Evolutionary conservation across 2,888 invertebrate genomes (phyloP), one percentile per base, ranked within the genome.

Genomic region (Eupelmus urozonus): DNA sequence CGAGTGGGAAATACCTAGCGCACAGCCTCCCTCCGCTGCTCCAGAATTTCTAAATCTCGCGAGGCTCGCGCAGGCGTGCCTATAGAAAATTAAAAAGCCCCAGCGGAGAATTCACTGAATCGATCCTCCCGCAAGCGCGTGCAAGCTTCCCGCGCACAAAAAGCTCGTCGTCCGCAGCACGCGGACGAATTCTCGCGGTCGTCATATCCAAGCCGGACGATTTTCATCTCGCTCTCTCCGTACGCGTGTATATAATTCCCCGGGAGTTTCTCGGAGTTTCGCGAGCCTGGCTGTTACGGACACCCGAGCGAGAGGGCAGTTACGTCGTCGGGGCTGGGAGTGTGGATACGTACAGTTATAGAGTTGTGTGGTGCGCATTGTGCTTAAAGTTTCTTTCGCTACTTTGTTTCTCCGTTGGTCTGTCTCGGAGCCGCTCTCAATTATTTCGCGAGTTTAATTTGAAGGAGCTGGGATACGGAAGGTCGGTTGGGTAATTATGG

Each of bases 311-410:
- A 45, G 13, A 45, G 62, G n/a, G 27, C 62, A 69, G 59, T 53
- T 69, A 66, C 49, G 57, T 65, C 62, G 29, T 29, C n/a, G 18
- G 20, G 9, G 34, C 60, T 23, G n/a, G 0, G 45, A 45, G 45
- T 25, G 13, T 25, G 11, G 45, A 16, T 23, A 9, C 25, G 4
- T 42, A 57, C 5, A 57, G 27, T 9, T 9, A 42, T 11, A 20
- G 18, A 3, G n/a, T 34, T 34, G n/a, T n/a, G n/a, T n/a, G n/a
- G n/a, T n/a, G n/a, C n/a, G n/a, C 34, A 53, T 60, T 74, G 53
- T 69, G 55, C 49, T 34, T 57, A 70, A 76, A 76, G 49, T 76
- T 76, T 76, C 76, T 76, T 76, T 70, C 65, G 60, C 60, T 71
- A 71, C 65, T 76, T 76, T 65, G 76, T 76, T 76, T 49, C 45